These are phyloP conservation scores for Drosophila pseudotalamancana DNA, from an alignment of 2,888 invertebrate genomes.

Conservation along the genomic window DNA sequence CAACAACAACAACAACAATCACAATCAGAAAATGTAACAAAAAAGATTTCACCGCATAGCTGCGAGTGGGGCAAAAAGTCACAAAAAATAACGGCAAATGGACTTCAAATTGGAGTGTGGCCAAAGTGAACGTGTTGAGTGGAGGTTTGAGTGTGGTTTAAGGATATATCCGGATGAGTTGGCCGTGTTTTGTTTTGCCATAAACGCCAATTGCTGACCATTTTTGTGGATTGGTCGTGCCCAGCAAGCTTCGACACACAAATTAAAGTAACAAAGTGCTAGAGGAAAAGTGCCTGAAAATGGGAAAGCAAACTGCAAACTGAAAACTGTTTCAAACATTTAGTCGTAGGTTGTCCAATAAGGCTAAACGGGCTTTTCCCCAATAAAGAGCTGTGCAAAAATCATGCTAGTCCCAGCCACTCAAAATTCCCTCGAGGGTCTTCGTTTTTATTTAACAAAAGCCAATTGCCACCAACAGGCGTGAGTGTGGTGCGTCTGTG, in stretches of 20 bases:
- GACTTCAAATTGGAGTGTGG: constrained; percentile 4
- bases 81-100: constrained; percentile 38
- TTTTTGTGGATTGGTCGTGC: constrained; percentile 60
- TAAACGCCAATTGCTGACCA: constrained; percentile 72
- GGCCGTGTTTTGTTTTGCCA: constrained; percentile 53
- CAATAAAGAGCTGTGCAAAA: constrained; percentile 30
- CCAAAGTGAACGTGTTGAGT: constrained; percentile 1
- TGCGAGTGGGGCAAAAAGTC: constrained; percentile 19
- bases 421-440: constrained; percentile 28
- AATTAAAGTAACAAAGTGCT: constrained; percentile 5
- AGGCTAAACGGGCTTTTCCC: constrained; percentile 1
- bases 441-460: constrained; percentile 29
- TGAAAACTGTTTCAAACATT: constrained; percentile 48
- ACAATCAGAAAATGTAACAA: constrained; percentile 29
- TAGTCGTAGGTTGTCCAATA: neutral
- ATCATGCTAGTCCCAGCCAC: constrained; percentile 30
- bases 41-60: constrained; percentile 18
- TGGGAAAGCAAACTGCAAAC: constrained; percentile 60
- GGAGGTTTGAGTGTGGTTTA: constrained; percentile 19
- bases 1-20: constrained; percentile 30
- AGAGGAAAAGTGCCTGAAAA: constrained; percentile 29
- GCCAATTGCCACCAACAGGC: constrained; percentile 39
- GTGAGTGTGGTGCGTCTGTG: constrained; percentile 11
- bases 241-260: constrained; percentile 16
- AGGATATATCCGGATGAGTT: constrained; percentile 54